phyloP scores from a whole-genome alignment of 2,113 vertebrate species.

The Phaethornis superciliosus region DNA sequence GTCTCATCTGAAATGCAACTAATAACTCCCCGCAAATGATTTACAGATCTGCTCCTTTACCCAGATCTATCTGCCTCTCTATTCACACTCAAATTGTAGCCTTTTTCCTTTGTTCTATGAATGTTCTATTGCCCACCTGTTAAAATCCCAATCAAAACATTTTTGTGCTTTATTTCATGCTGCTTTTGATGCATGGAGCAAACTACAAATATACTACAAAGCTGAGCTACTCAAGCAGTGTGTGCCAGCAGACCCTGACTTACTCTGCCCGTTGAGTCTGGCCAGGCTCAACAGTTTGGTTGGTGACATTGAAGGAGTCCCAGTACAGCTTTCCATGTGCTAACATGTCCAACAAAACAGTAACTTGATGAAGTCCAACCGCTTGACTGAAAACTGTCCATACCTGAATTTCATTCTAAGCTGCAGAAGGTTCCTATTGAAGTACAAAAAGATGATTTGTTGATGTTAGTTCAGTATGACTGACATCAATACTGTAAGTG shows the following conservation, averaged over 20 bases:
- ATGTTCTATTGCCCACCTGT: neutral
- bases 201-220: neutral
- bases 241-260: neutral
- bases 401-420: neutral
- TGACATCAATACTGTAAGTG: neutral
- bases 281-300: neutral
- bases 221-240: neutral
- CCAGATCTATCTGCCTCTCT: neutral
- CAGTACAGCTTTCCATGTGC: fast-evolving
- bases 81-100: neutral
- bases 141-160: neutral
- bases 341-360: neutral
- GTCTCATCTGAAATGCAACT: neutral
- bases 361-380: neutral
- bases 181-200: neutral
- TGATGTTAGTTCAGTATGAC: neutral
- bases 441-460: neutral
- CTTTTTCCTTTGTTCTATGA: neutral
- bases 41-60: neutral
- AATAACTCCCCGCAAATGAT: neutral
- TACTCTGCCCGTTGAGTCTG: neutral
- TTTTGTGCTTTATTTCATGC: neutral
- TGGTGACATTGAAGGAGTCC: neutral
- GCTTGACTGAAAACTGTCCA: neutral
- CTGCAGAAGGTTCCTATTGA: neutral